Evolutionary conservation across 2,797 vertebrate genomes (phyloP).

Genomic region (Pristis pectinata): DNA sequence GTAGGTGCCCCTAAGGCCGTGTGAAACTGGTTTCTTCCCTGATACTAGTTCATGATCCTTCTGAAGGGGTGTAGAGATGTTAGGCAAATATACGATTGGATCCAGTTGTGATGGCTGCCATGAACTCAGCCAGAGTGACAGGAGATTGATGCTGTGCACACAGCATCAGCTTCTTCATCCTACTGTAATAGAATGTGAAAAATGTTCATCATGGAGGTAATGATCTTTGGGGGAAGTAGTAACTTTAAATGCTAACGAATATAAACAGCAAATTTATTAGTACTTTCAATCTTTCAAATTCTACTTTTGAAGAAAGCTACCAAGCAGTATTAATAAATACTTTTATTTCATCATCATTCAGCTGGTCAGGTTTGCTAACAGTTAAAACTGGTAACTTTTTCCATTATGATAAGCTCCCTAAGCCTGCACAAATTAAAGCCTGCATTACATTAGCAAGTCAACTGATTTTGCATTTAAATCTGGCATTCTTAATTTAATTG

Average conservation of each 20-base stretch:
- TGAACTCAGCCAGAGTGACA: not conserved
- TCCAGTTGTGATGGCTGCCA: not conserved
- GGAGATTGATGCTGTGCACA: not conserved
- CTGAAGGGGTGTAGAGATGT: not conserved
- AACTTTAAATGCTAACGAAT: not conserved
- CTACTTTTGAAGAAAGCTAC: not conserved
- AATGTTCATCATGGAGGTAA: not conserved
- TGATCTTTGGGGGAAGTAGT: not conserved
- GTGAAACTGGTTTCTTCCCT: not conserved
- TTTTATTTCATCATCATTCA: not conserved
- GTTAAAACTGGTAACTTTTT: not conserved
- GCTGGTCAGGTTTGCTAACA: not conserved
- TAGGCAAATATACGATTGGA: not conserved
- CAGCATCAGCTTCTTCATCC: not conserved
- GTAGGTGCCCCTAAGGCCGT: not conserved
- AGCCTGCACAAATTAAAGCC: not conserved
- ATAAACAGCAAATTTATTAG: not conserved
- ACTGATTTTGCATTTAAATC: not conserved
- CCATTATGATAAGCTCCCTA: not conserved
- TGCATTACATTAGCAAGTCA: not conserved
- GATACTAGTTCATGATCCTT: not conserved
- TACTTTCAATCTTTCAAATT: not conserved
- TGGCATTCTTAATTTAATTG: not conserved
- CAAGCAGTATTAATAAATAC: not conserved
- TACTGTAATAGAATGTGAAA: not conserved